Evolutionary conservation across 2,113 vertebrate genomes (phyloP).

Genomic region (Coptodon rendalli): DNA sequence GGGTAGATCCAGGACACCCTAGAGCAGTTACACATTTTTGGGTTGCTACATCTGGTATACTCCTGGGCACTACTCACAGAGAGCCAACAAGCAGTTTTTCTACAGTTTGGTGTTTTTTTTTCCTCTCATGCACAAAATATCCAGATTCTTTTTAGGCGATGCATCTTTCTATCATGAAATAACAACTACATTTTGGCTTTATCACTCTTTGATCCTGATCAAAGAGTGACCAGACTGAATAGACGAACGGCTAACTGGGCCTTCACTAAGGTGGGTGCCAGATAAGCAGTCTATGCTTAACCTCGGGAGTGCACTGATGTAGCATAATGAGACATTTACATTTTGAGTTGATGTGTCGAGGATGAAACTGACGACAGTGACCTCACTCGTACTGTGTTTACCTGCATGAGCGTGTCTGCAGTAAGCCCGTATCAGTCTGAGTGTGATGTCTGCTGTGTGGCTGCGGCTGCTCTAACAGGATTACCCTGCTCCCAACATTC

Average conservation of each 20-base stretch:
- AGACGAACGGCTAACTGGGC: neutral
- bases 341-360: neutral
- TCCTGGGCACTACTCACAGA: neutral
- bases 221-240: neutral
- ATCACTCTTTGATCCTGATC: neutral
- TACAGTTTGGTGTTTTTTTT: neutral
- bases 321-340: neutral
- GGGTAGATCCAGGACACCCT: neutral
- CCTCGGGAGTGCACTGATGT: neutral
- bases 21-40: neutral
- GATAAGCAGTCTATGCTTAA: neutral
- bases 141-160: rapidly evolving
- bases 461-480: conserved; percentile 20
- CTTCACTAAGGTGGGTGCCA: neutral
- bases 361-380: neutral
- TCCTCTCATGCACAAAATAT: neutral
- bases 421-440: conserved; percentile 4
- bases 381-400: neutral
- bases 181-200: neutral
- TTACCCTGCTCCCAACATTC: conserved; percentile 15
- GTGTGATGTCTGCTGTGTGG: conserved; percentile 19
- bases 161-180: neutral
- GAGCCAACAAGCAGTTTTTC: neutral
- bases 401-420: neutral
- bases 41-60: neutral